Percentiles rank a stretch among this genome's conserved stretches.
Evolutionary conservation across 2,797 vertebrate genomes (phyloP).

Genomic region (Sebastes umbrosus): DNA sequence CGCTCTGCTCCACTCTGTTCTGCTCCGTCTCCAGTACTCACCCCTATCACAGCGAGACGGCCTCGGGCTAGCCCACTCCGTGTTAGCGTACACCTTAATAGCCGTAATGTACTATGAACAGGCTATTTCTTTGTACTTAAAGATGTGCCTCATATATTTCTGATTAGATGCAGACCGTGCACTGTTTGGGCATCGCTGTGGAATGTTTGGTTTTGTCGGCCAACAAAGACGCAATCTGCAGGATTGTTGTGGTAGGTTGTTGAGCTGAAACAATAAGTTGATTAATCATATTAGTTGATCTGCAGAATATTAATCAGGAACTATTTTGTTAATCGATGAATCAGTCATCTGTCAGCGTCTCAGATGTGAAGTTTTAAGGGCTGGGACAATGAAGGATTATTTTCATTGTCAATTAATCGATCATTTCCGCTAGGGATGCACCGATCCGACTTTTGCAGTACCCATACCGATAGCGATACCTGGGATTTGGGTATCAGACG

Average conservation of each 20-base stretch:
- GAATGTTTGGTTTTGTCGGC: constrained; percentile 44
- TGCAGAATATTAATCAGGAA: not conserved
- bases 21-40: constrained; percentile 61
- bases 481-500: no score
- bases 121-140: constrained; percentile 62
- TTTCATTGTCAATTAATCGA: no score
- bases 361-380: not conserved
- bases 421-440: no score
- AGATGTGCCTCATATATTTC: constrained; percentile 62
- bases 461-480: no score
- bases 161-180: constrained; percentile 37
- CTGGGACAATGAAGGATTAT: no score
- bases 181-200: constrained; percentile 31
- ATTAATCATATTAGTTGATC: not conserved
- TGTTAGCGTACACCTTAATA: constrained; percentile 56
- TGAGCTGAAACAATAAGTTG: not conserved
- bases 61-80: constrained; percentile 53
- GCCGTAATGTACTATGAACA: constrained; percentile 17
- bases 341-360: not conserved
- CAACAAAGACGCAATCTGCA: constrained; percentile 20
- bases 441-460: no score
- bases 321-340: not conserved
- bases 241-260: not conserved
- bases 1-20: constrained; percentile 61
- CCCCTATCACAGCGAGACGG: constrained; percentile 52